Percentiles rank a stretch among this genome's conserved stretches.
Evolutionary conservation across 2,113 vertebrate species (phyloP).

Genomic region (Plectropomus leopardus): DNA sequence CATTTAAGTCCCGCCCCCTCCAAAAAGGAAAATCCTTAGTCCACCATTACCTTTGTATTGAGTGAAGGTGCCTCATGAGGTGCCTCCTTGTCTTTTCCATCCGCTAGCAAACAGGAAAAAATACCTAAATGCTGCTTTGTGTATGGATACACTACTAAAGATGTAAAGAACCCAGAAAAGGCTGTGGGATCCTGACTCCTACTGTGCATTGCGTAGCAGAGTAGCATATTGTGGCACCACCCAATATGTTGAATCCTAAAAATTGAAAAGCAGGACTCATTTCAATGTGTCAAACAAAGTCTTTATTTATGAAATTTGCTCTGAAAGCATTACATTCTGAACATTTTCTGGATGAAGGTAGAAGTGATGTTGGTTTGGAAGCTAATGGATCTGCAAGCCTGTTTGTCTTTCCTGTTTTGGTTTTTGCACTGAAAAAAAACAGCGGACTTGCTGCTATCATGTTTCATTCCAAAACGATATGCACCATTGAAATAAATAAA

Average conservation of each 20-base stretch:
- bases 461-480: slow-evolving; percentile 13
- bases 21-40: too few relatives aligned
- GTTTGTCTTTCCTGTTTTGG: slow-evolving; percentile 5
- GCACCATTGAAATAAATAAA: background rate
- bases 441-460: slow-evolving; percentile 8
- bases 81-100: too few relatives aligned
- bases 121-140: too few relatives aligned
- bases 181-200: too few relatives aligned
- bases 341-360: slow-evolving; percentile 48
- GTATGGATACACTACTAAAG: too few relatives aligned
- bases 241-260: background rate
- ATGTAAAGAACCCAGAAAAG: too few relatives aligned
- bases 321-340: slow-evolving; percentile 67
- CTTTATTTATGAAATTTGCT: slow-evolving; percentile 71
- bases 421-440: slow-evolving; percentile 4
- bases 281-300: slow-evolving; percentile 48
- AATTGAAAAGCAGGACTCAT: slow-evolving; percentile 14
- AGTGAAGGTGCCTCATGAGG: too few relatives aligned
- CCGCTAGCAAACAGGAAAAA: too few relatives aligned
- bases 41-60: too few relatives aligned
- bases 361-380: slow-evolving; percentile 10
- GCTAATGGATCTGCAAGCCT: slow-evolving; percentile 17
- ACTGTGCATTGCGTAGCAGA: too few relatives aligned
- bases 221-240: too few relatives aligned
- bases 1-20: too few relatives aligned